These are phyloP conservation scores for Ypsolopha sequella DNA, from an alignment of 2,888 invertebrate species.

Conservation along the genomic window DNA sequence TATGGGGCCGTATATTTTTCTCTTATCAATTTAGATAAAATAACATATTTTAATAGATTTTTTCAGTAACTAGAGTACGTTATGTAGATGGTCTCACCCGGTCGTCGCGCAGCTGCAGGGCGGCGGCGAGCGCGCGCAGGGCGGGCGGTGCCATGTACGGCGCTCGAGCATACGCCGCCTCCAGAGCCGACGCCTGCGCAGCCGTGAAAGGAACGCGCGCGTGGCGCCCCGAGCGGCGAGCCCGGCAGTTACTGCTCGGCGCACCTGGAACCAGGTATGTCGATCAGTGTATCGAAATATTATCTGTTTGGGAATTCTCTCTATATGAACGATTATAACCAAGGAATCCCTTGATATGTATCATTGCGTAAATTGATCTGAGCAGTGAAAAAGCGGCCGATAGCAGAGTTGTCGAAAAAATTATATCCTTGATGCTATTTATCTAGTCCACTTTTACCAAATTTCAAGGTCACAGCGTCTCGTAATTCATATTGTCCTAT, in stretches of 20 bases:
- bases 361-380: too few species aligned
- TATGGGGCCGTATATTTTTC: too few species aligned
- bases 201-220: conserved; percentile 82
- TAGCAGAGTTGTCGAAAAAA: too few species aligned
- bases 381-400: too few species aligned
- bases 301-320: background rate
- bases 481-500: too few species aligned
- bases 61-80: too few species aligned
- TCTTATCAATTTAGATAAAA: too few species aligned
- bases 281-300: background rate
- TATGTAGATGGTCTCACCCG: conserved; percentile 52
- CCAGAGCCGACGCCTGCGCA: conserved; percentile 75
- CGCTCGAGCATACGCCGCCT: conserved; percentile 75
- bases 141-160: conserved; percentile 80
- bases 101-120: conserved; percentile 75
- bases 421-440: too few species aligned
- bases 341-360: too few species aligned
- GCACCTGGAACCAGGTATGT: conserved; percentile 24
- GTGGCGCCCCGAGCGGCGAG: conserved; percentile 72
- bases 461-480: too few species aligned
- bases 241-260: conserved; percentile 43
- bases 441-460: too few species aligned
- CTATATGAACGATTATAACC: background rate
- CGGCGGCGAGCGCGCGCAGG: conserved; percentile 72
- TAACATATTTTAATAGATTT: too few species aligned